Percentiles rank a stretch among this genome's conserved stretches.
phyloP scores from a whole-genome alignment of 30 jellyfish, hydroid and myxozoan species.

The Turritopsis rubra region DNA sequence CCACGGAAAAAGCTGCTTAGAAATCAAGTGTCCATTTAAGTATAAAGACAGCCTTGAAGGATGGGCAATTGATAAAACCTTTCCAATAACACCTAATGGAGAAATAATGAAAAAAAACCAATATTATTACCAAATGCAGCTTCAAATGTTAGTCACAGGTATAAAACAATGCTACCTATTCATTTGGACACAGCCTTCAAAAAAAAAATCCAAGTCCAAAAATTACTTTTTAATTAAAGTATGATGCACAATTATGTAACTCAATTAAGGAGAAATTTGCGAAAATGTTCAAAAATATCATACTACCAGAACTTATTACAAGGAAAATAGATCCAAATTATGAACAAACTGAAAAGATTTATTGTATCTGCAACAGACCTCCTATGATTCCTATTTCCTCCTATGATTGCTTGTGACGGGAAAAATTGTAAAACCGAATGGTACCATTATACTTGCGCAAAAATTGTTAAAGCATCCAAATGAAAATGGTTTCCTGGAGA shows the following conservation, averaged over 20 bases:
- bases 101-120: conserved; percentile 15
- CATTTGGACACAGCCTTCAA: background rate
- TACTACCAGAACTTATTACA: too few relatives aligned
- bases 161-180: conserved; percentile 13
- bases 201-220: background rate
- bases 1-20: conserved; percentile 12
- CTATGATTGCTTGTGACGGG: conserved; percentile 42
- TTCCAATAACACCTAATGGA: too few relatives aligned
- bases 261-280: background rate
- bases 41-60: too few relatives aligned
- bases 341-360: conserved; percentile 1
- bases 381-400: conserved; percentile 17
- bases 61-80: too few relatives aligned
- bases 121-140: conserved; percentile 42
- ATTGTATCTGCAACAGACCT: conserved; percentile 28
- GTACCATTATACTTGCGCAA: conserved; percentile 25
- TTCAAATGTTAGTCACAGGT: conserved; percentile 35
- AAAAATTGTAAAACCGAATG: too few relatives aligned
- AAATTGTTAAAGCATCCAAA: conserved; percentile 8
- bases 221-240: conserved; percentile 19
- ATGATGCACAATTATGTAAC: conserved; percentile 25
- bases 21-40: too few relatives aligned
- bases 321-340: conserved; percentile 10
- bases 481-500: background rate
- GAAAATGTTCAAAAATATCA: background rate